Evolutionary conservation across 1,140 invertebrate species (phyloP), one percentile per base, ranked within the genome.

Genomic region (Eueides isabella): DNA sequence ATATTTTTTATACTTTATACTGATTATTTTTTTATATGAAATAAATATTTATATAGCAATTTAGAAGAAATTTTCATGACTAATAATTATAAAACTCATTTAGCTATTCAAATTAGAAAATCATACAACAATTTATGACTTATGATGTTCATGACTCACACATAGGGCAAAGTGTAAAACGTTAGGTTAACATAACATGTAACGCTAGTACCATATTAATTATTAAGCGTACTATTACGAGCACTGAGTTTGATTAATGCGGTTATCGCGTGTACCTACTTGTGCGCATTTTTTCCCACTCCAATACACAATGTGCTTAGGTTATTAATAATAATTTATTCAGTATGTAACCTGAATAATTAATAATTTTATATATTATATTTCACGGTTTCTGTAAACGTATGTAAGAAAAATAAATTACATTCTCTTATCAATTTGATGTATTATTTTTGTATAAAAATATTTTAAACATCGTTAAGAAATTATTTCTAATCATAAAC

Each of bases 191-290:
- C 9, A 11, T 4, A 2, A 55, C 12, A 26, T 55, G 48, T 55
- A 55, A 55, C 26, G 5, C 41, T 44, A 44, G 26, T 55, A 55
- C 23, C 23, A 55, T 55, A 55, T 55, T 55, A 55, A 23, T 55
- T 55, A 55, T 55, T 55, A 26, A 23, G 48, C 23, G 48, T 55
- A 55, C 19, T 26, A 11, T 55, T 55, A 55, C 48, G 2, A 55
- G 48, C 48, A 65, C 28, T n/a, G 35, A 65, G 63, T 35, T 23
- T 65, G 63, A 65, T 65, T 65, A 65, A 65, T 65, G 63, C 35
- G 30, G n/a, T 30, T 19, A 65, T 65, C 63, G 63, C 63, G 63
- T 65, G 63, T 9, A 35, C n/a, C n/a, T n/a, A n/a, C 63, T 48
- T 48, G 9, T 26, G 9, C 48, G 48, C 23, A 26, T 26, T 55